Conservation (phyloP, 2,113 vertebrate genomes). For the Aegotheles bennettii region DNA sequence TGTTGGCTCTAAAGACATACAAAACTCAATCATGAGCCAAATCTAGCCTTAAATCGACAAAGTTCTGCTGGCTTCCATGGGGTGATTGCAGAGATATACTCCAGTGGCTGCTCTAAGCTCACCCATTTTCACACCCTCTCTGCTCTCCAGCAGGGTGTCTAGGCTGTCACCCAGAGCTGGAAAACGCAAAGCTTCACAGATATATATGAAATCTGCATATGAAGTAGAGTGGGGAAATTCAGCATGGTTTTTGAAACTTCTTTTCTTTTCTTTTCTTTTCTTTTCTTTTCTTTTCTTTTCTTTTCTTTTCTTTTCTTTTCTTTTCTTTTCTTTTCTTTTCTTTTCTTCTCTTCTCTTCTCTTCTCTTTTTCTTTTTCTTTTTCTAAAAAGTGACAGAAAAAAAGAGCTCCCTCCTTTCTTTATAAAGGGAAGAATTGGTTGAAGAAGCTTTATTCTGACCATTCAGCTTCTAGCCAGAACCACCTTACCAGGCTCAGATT, state of each 20-base stretch:
- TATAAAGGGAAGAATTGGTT: not conserved
- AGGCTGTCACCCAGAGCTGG: not conserved
- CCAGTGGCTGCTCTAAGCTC: not conserved
- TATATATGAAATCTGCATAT: not conserved
- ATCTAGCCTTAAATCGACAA: conserved; percentile 12
- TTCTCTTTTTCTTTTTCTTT: too few relatives aligned
- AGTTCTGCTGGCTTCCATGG: not conserved
- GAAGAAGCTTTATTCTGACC: not conserved
- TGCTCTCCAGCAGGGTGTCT: not conserved
- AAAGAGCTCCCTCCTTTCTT: not conserved
- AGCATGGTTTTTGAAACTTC: not conserved
- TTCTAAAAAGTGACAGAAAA: not conserved
- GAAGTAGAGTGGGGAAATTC: not conserved
- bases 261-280: too few relatives aligned
- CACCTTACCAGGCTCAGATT: not conserved
- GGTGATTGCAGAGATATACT: not conserved
- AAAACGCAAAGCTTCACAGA: not conserved
- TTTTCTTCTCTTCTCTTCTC: too few relatives aligned
- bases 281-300: too few relatives aligned
- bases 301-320: too few relatives aligned
- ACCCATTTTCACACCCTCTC: conserved; percentile 11
- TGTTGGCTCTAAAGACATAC: not conserved
- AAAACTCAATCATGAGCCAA: conserved; percentile 5
- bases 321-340: too few relatives aligned
- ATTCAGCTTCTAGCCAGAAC: not conserved